Conservation (phyloP, 2,888 invertebrate species). For the Teinopalpus imperialis region DNA sequence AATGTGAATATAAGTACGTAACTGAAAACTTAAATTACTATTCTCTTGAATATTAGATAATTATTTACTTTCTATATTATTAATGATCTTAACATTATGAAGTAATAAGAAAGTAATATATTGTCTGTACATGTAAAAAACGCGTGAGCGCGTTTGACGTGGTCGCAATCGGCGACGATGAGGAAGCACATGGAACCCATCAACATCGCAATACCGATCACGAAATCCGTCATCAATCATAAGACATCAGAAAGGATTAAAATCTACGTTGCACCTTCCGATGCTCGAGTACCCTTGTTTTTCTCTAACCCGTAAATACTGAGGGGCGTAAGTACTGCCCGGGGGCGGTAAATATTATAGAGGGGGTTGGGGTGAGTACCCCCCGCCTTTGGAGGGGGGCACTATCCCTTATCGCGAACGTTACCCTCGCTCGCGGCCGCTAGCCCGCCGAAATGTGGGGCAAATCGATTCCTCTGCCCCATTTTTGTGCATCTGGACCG, state of each 20-base stretch:
- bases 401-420: constrained; percentile 82
- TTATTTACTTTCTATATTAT: too few relatives aligned
- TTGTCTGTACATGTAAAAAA: constrained; percentile 40
- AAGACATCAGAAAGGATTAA: constrained; percentile 82
- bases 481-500: constrained; percentile 82
- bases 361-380: constrained; percentile 65
- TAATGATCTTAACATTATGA: background rate
- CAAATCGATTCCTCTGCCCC: constrained; percentile 79
- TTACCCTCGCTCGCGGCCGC: constrained; percentile 78
- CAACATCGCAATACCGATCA: constrained; percentile 74
- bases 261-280: constrained; percentile 82
- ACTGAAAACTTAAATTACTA: too few relatives aligned
- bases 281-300: constrained; percentile 82
- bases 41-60: too few relatives aligned
- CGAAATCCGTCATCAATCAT: constrained; percentile 81
- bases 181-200: constrained; percentile 74
- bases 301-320: constrained; percentile 82
- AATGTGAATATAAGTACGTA: too few relatives aligned
- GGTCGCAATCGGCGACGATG: constrained; percentile 44
- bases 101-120: constrained; percentile 25
- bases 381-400: constrained; percentile 66
- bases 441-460: constrained; percentile 79
- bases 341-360: constrained; percentile 81
- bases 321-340: constrained; percentile 81
- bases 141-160: constrained; percentile 47